Conservation (phyloP, 2,888 invertebrate genomes). For the Selenia dentaria region DNA sequence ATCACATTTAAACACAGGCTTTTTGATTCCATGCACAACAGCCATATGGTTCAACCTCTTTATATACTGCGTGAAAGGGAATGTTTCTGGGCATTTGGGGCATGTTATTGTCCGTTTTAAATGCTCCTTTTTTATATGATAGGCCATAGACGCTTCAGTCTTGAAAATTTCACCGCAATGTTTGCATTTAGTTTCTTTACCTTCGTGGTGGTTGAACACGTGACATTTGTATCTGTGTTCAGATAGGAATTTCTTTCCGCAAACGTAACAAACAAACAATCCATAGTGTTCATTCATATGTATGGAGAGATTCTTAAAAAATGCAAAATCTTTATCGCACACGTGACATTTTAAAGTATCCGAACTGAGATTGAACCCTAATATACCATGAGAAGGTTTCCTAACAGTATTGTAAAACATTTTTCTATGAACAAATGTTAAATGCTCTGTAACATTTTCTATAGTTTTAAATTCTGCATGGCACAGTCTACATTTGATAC, state of each 20-base stretch:
- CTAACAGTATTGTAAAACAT: conserved; percentile 19
- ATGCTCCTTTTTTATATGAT: conserved; percentile 29
- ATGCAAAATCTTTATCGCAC: conserved; percentile 36
- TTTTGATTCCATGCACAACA: conserved; percentile 54
- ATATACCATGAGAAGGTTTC: conserved; percentile 36
- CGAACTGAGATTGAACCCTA: conserved; percentile 37
- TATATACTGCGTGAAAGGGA: conserved; percentile 60
- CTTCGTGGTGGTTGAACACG: conserved; percentile 33
- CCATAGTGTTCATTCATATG: conserved; percentile 61
- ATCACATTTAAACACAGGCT: conserved; percentile 60
- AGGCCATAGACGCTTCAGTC: conserved; percentile 28
- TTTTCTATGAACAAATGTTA: conserved; percentile 28
- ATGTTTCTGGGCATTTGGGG: conserved; percentile 54
- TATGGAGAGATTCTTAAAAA: conserved; percentile 39
- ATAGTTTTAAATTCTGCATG: conserved; percentile 27
- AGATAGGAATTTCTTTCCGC: conserved; percentile 49
- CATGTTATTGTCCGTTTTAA: conserved; percentile 60
- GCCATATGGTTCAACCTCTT: conserved; percentile 64
- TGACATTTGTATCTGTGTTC: conserved; percentile 37
- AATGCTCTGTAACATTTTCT: conserved; percentile 34
- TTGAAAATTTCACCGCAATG: conserved; percentile 32
- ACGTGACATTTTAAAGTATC: conserved; percentile 35
- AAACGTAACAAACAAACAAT: conserved; percentile 52
- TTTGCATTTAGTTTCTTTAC: conserved; percentile 31
- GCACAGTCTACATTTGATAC: conserved; percentile 36